Evolutionary conservation across 2,113 vertebrate species (phyloP), one percentile per base, ranked within the genome.

Genomic region (Leuciscus idus): DNA sequence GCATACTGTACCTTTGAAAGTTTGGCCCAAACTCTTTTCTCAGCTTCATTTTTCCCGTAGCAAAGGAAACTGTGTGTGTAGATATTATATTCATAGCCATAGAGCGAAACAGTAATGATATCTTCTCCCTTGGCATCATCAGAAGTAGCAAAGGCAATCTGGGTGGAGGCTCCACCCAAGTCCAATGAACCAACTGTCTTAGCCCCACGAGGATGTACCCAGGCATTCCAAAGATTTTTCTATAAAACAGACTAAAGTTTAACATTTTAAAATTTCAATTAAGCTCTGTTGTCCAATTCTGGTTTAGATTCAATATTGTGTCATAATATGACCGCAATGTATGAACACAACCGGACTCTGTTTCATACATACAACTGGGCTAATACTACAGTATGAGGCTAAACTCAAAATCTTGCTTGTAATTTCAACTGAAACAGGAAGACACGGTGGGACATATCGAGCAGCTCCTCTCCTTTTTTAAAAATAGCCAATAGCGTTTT

Each of bases 1-100:
- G 30, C 36, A 79, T 87, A 86, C 46, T 46, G 13, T 72, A 98
- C 97, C 97, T 95, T 91, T 1, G 96, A 5, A 36, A 98, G 87
- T 28, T 89, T 90, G 0, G 95, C 97, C 86, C 97, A 87, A 85
- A 98, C 85, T 83, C 72, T 95, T 90, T 96, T 99, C 89, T 97
- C 96, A 2, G 96, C 96, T 91, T 99, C 97, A 4, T 98, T 96
- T 84, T 96, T 96, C 57, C 98, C 98, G 0, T 97, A 99, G 91
- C 98, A 99, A 86, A 95, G 96, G 92, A 96, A 99, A 89, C 97
- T 99, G 90, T 97, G 96, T 0, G 97, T 97, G 91, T 98, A 99
- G 68, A 99, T 94, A 0, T 92, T 94, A 91, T 99, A 99, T 4
- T 87, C 85, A 11, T 98, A 98, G 76, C 98, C 97, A 0, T 98